Conservation (phyloP, 2,888 invertebrate species). For the Cheilosia vulpina region DNA sequence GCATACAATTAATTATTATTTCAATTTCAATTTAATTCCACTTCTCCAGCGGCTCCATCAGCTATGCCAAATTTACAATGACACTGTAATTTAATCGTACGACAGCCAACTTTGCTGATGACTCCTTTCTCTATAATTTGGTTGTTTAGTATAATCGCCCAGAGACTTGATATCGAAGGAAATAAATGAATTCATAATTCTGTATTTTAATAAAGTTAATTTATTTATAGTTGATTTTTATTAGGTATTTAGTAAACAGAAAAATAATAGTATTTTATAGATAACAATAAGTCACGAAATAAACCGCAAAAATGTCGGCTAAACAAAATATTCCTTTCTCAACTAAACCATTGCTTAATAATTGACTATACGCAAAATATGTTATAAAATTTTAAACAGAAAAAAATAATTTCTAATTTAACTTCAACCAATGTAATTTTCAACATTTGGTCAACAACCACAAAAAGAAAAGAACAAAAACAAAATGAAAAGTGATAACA, state of each 20-base stretch:
- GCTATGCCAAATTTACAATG: no score
- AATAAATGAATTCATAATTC: neutral
- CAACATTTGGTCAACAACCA: conserved; percentile 17
- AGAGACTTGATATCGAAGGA: no score
- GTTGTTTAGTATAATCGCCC: no score
- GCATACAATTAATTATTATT: no score
- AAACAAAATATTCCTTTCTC: neutral
- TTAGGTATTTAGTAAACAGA: conserved; percentile 44
- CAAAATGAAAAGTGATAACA: conserved; percentile 43
- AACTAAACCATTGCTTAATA: conserved; percentile 66
- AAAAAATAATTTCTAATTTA: conserved; percentile 8
- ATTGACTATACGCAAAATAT: conserved; percentile 72
- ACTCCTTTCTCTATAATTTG: no score
- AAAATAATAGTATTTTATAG: conserved; percentile 61
- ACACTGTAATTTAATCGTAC: no score
- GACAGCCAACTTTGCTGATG: no score
- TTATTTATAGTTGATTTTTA: conserved; percentile 65
- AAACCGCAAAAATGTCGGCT: conserved; percentile 12
- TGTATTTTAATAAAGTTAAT: conserved; percentile 66
- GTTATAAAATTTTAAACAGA: conserved; percentile 16
- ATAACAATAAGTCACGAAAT: conserved; percentile 62
- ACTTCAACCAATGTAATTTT: conserved; percentile 31
- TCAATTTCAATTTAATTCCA: no score
- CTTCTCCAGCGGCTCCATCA: no score
- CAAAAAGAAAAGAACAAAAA: conserved; percentile 47